Conservation (phyloP, 2,797 vertebrate species). For the Pogoniulus pusillus region DNA sequence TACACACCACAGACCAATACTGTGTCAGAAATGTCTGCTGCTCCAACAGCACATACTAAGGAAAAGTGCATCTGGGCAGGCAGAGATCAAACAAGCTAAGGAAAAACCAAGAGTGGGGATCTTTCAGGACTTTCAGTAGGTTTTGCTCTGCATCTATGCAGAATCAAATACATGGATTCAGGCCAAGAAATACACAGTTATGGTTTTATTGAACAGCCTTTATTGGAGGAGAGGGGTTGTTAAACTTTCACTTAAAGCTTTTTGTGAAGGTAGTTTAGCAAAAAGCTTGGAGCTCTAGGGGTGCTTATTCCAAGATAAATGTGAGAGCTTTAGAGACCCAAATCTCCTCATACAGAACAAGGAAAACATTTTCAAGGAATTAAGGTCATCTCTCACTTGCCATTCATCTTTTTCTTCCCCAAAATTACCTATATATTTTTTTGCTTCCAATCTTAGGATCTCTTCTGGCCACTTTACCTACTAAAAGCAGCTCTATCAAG, state of each 20-base stretch:
- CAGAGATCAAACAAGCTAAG: neutral
- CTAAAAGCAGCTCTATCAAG: neutral
- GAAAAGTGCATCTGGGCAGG: rapidly evolving
- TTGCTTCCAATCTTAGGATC: neutral
- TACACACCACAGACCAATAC: neutral
- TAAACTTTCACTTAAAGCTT: constrained; percentile 1
- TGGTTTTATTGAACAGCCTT: constrained; percentile 22
- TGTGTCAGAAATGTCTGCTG: neutral
- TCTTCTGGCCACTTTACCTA: neutral
- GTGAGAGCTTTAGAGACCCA: neutral
- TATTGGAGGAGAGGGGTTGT: neutral
- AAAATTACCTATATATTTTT: neutral
- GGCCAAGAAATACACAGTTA: constrained; percentile 19
- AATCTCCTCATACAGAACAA: neutral
- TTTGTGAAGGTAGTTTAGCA: constrained; percentile 8
- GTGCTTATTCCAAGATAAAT: neutral
- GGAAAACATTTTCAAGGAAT: neutral
- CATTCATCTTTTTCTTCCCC: neutral
- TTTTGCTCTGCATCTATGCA: neutral
- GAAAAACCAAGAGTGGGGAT: neutral
- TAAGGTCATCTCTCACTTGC: neutral
- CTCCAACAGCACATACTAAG: neutral
- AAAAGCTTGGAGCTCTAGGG: constrained; percentile 12
- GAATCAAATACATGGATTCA: neutral
- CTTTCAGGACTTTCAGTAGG: neutral